phyloP scores from a whole-genome alignment of 2,888 invertebrate species.

The Leptinotarsa rubiginosa region DNA sequence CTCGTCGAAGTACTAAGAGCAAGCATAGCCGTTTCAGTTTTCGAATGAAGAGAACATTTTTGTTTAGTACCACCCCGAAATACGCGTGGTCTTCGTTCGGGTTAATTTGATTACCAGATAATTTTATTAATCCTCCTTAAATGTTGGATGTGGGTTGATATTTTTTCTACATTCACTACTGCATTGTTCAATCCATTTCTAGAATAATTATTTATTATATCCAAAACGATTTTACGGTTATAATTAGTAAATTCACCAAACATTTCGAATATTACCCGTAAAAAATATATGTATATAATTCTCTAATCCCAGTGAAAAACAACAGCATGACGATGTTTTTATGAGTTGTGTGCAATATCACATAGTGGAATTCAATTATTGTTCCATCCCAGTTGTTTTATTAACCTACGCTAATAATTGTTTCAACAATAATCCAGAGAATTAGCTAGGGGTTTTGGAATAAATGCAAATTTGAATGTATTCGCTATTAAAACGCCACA shows the following conservation, averaged over 20 bases:
- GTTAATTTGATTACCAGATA: too few relatives aligned
- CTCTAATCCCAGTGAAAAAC: background rate
- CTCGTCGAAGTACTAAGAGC: too few relatives aligned
- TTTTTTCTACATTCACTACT: too few relatives aligned
- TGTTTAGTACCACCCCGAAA: too few relatives aligned
- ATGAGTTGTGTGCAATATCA: slow-evolving; percentile 27
- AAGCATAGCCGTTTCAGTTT: too few relatives aligned
- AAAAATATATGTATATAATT: background rate
- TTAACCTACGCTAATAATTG: slow-evolving; percentile 43
- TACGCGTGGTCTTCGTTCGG: too few relatives aligned
- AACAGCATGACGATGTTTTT: slow-evolving; percentile 15
- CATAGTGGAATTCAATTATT: slow-evolving; percentile 43
- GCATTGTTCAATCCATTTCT: too few relatives aligned
- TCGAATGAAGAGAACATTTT: too few relatives aligned
- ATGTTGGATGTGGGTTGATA: too few relatives aligned
- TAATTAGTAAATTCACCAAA: background rate
- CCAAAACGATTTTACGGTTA: background rate
- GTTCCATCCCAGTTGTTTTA: slow-evolving; percentile 38
- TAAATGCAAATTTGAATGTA: slow-evolving; percentile 43
- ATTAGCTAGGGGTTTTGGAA: slow-evolving; percentile 43
- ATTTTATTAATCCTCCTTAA: too few relatives aligned
- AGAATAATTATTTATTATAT: too few relatives aligned
- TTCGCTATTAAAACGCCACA: slow-evolving; percentile 33
- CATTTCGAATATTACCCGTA: background rate
- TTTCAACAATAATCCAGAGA: slow-evolving; percentile 43